phyloP scores from a whole-genome alignment of 2,113 vertebrate species.

The Salvelinus namaycush region DNA sequence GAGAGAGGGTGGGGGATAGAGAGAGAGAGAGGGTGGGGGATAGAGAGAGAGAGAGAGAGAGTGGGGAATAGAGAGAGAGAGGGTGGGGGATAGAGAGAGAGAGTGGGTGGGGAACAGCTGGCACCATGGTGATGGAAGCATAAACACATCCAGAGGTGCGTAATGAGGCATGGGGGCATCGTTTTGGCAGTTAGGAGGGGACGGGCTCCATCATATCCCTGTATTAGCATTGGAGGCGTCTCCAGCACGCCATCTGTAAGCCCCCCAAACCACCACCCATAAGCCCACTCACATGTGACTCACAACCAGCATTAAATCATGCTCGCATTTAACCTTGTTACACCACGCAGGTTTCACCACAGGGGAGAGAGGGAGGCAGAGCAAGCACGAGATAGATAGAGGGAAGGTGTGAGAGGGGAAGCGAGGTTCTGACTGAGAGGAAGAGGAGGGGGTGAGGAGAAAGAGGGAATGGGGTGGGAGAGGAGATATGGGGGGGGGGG shows the following conservation, averaged over 20 bases:
- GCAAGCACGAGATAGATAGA: neutral
- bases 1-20: too few relatives aligned
- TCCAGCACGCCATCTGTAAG: constrained; percentile 66
- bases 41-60: neutral
- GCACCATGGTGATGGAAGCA: constrained; percentile 39
- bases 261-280: constrained; percentile 32
- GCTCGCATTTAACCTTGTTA: constrained; percentile 43
- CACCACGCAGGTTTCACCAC: constrained; percentile 4
- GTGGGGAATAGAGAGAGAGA: constrained; percentile 5
- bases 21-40: neutral
- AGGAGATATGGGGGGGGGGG: neutral
- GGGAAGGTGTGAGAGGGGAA: neutral
- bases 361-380: neutral
- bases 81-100: neutral
- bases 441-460: neutral
- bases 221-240: constrained; percentile 43
- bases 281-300: constrained; percentile 51
- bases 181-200: constrained; percentile 11
- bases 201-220: constrained; percentile 25
- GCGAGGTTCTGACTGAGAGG: neutral
- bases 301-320: constrained; percentile 51
- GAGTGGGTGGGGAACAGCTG: constrained; percentile 53
- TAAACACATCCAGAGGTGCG: constrained; percentile 55
- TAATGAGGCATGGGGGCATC: constrained; percentile 61
- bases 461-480: neutral